Conservation (phyloP, 2,113 vertebrate genomes). For the Thamnophis sirtalis region DNA sequence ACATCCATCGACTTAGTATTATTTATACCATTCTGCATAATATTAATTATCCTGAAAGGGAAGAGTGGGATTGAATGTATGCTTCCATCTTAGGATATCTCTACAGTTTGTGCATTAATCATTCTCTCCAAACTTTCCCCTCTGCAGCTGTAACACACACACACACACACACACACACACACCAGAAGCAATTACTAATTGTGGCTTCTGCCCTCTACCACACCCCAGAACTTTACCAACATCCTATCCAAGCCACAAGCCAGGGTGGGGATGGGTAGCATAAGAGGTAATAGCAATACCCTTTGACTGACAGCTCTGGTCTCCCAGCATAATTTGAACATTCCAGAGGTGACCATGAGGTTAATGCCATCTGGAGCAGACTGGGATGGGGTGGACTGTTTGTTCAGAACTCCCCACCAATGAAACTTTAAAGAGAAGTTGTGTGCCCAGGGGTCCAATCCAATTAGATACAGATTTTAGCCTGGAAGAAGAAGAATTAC, state of each 20-base stretch:
- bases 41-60: background rate
- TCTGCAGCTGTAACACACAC: background rate
- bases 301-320: background rate
- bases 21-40: background rate
- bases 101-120: background rate
- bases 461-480: constrained; percentile 18
- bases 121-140: background rate
- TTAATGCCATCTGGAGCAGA: background rate
- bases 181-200: constrained; percentile 16
- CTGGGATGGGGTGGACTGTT: background rate
- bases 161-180: background rate
- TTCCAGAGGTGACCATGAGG: background rate
- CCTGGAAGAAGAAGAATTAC: background rate
- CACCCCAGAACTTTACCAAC: background rate
- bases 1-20: background rate
- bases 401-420: background rate
- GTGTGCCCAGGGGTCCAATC: background rate
- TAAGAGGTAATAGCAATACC: background rate
- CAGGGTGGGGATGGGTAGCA: background rate
- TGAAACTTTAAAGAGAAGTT: background rate
- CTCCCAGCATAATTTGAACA: background rate
- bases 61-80: background rate
- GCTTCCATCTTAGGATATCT: background rate
- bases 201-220: background rate
- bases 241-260: rapidly evolving